phyloP scores from a whole-genome alignment of 1,140 invertebrate species.

The Nomia melanderi region DNA sequence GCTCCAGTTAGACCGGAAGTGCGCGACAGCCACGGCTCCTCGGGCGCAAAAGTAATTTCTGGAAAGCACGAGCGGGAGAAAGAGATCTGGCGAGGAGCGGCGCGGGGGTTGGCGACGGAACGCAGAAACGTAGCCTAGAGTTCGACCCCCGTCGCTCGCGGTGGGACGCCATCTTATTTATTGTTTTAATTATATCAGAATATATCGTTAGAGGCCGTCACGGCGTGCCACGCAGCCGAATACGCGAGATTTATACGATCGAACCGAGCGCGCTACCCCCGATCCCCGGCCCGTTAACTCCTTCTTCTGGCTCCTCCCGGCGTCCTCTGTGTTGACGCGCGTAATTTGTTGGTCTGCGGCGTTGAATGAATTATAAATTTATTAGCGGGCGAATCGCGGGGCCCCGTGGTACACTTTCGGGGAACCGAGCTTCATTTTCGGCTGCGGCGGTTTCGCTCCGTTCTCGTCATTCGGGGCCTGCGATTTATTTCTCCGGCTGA shows the following conservation, averaged over 20 bases:
- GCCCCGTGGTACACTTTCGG: constrained; percentile 23
- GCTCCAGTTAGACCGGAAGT: background rate
- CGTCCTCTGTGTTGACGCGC: constrained; percentile 70
- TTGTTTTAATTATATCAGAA: constrained; percentile 82
- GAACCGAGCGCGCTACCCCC: constrained; percentile 59
- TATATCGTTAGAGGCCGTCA: constrained; percentile 81
- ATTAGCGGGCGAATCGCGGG: constrained; percentile 55
- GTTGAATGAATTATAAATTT: constrained; percentile 76
- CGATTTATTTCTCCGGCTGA: background rate
- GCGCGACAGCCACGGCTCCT: background rate
- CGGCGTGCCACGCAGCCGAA: constrained; percentile 77
- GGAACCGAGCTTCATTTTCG: constrained; percentile 1
- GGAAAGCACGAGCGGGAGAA: constrained; percentile 6
- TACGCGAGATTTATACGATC: constrained; percentile 78
- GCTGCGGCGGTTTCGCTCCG: too few relatives aligned
- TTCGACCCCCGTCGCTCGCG: constrained; percentile 79
- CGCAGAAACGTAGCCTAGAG: constrained; percentile 56
- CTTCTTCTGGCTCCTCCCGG: constrained; percentile 4
- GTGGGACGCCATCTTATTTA: constrained; percentile 81
- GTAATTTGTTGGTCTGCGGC: constrained; percentile 74
- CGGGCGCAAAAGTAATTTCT: constrained; percentile 21
- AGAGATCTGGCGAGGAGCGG: background rate
- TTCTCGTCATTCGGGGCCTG: background rate
- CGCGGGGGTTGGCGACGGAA: background rate
- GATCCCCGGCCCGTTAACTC: constrained; percentile 27